phyloP scores from a whole-genome alignment of 2,797 vertebrate genomes.

The Oreochromis grahami region DNA sequence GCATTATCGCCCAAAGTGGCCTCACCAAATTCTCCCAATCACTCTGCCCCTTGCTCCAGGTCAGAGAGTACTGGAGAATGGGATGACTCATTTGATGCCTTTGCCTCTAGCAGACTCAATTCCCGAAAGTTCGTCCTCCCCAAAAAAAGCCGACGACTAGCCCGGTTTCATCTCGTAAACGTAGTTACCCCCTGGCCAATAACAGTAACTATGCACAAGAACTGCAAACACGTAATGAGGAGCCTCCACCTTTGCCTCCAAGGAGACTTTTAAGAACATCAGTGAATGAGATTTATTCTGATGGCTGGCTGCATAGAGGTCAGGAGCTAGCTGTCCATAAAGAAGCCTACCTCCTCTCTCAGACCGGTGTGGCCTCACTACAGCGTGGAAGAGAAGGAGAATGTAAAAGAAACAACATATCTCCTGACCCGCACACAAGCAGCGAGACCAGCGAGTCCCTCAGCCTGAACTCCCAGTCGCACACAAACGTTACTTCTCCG shows the following conservation, averaged over 20 bases:
- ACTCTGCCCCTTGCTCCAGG: conserved; percentile 52
- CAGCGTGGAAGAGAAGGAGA: conserved; percentile 62
- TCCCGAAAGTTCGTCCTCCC: conserved; percentile 53
- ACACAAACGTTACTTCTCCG: conserved; percentile 2
- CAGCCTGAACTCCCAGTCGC: conserved; percentile 1
- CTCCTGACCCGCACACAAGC: conserved; percentile 46
- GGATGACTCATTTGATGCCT: conserved; percentile 89
- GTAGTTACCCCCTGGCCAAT: neutral
- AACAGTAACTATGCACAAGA: conserved; percentile 24
- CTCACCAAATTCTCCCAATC: neutral
- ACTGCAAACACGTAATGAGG: conserved; percentile 27
- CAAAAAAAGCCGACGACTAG: conserved; percentile 23
- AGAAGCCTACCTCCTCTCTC: conserved; percentile 77
- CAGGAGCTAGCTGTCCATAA: conserved; percentile 79
- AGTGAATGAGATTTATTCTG: conserved; percentile 64
- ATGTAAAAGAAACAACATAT: conserved; percentile 42
- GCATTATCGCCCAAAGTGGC: conserved; percentile 46
- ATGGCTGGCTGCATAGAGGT: conserved; percentile 76
- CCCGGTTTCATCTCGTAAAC: conserved; percentile 8
- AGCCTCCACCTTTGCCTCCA: conserved; percentile 71
- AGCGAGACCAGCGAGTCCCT: conserved; percentile 39
- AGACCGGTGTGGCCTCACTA: conserved; percentile 73
- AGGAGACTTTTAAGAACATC: conserved; percentile 57
- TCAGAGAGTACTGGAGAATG: conserved; percentile 71
- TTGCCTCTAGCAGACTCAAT: conserved; percentile 87